A percentile compares a stretch with the other conserved stretches of the same genome.
phyloP scores from a whole-genome alignment of 2,113 vertebrate species.

The Poeciliopsis retropinna region DNA sequence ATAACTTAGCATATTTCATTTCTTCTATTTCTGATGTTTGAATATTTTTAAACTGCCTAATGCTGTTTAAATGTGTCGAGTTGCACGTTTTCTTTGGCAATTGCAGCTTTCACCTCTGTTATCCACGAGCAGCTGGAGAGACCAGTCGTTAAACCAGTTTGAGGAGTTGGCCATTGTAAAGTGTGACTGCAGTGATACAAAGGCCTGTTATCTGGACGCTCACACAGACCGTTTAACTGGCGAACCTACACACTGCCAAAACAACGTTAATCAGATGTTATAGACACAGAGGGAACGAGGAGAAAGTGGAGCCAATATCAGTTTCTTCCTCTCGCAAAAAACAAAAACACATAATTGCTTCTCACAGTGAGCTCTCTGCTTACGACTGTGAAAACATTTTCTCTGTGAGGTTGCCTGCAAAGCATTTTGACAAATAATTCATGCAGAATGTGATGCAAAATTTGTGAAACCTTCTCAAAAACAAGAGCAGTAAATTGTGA shows the following conservation, averaged over 20 bases:
- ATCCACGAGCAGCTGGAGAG: slow-evolving; percentile 63
- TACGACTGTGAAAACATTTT: slow-evolving; percentile 28
- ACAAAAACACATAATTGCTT: slow-evolving; percentile 27
- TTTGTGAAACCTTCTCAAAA: slow-evolving; percentile 19
- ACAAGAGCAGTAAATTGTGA: not conserved
- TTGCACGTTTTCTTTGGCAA: slow-evolving; percentile 7
- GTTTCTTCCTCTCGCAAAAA: slow-evolving; percentile 21
- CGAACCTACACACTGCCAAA: slow-evolving; percentile 40
- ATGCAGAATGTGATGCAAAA: slow-evolving; percentile 6
- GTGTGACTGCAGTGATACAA: slow-evolving; percentile 56
- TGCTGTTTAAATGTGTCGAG: slow-evolving; percentile 12
- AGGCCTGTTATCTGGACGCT: slow-evolving; percentile 70
- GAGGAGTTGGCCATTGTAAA: slow-evolving; percentile 65
- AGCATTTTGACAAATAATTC: slow-evolving; percentile 12
- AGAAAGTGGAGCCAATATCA: slow-evolving; percentile 16
- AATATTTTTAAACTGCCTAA: slow-evolving; percentile 1
- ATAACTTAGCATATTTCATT: not conserved
- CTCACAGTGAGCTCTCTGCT: slow-evolving; percentile 14
- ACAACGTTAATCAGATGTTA: slow-evolving; percentile 54
- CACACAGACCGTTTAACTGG: slow-evolving; percentile 72
- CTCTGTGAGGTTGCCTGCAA: slow-evolving; percentile 18
- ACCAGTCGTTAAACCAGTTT: slow-evolving; percentile 74
- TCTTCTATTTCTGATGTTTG: not conserved
- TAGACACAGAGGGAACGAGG: slow-evolving; percentile 26
- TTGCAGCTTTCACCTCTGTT: slow-evolving; percentile 27